These are phyloP conservation scores for Parapsyche elsis DNA, from an alignment of 1,140 invertebrate genomes.

Conservation along the genomic window DNA sequence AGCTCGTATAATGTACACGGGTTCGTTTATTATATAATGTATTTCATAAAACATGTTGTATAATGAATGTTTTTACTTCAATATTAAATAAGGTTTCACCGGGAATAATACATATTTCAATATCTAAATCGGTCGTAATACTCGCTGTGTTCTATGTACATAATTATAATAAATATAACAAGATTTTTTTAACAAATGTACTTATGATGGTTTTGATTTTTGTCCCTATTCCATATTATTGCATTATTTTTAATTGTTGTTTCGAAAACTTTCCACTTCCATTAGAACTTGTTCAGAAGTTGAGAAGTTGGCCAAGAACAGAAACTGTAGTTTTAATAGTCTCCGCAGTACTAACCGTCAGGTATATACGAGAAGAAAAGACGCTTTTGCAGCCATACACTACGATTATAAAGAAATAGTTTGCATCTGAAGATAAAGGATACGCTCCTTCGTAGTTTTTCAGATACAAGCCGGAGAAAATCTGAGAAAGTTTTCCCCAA, in stretches of 20 bases:
- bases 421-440: slow-evolving; percentile 18
- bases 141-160: too few species aligned
- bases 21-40: too few species aligned
- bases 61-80: too few species aligned
- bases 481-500: background rate
- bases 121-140: too few species aligned
- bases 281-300: slow-evolving; percentile 50
- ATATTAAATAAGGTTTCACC: too few species aligned
- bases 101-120: too few species aligned
- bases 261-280: slow-evolving; percentile 52
- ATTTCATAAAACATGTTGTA: too few species aligned
- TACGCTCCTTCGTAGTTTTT: slow-evolving; percentile 14
- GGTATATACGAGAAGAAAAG: slow-evolving; percentile 40
- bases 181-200: too few species aligned
- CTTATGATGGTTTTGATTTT: slow-evolving; percentile 47
- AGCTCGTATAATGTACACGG: too few species aligned
- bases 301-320: slow-evolving; percentile 52
- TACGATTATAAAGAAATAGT: slow-evolving; percentile 32
- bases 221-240: slow-evolving; percentile 52
- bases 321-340: slow-evolving; percentile 54
- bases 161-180: too few species aligned
- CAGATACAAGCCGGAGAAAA: background rate
- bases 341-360: slow-evolving; percentile 46
- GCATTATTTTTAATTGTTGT: slow-evolving; percentile 56
- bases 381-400: slow-evolving; percentile 17